Conservation (phyloP, 2,888 invertebrate species). For the Clunio marinus region DNA sequence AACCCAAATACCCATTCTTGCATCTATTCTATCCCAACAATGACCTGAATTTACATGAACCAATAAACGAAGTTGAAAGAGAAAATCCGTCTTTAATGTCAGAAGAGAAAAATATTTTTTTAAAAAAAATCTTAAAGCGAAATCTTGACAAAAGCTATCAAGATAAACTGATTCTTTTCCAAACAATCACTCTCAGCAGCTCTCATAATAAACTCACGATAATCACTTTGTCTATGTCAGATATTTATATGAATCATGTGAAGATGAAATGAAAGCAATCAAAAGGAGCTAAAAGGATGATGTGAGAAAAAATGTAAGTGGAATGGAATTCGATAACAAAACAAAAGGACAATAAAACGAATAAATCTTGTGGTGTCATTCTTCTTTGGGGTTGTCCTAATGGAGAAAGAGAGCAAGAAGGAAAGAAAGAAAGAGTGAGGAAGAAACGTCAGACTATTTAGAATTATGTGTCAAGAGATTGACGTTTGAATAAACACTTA, state of each 20-base stretch:
- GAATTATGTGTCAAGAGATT: conserved; percentile 35
- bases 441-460: conserved; percentile 13
- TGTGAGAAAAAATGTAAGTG: neutral
- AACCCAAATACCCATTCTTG: too few species aligned
- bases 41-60: too few species aligned
- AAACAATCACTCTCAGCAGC: too few species aligned
- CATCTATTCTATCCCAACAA: too few species aligned
- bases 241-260: conserved; percentile 2
- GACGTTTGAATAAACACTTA: conserved; percentile 38
- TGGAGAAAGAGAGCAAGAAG: neutral
- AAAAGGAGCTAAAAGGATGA: conserved; percentile 9
- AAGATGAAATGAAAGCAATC: neutral
- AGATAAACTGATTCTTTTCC: too few species aligned
- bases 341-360: conserved; percentile 35
- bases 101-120: too few species aligned
- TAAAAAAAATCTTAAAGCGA: too few species aligned
- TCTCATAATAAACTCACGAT: neutral
- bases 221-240: neutral
- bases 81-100: too few species aligned
- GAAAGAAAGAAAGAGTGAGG: neutral
- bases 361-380: conserved; percentile 39
- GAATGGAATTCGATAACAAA: conserved; percentile 7
- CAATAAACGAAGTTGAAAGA: too few species aligned
- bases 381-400: conserved; percentile 18
- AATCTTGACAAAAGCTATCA: too few species aligned